Base-by-base conservation (phyloP, 2,797 vertebrate species). In the Acrossocheilus fasciatus region DNA sequence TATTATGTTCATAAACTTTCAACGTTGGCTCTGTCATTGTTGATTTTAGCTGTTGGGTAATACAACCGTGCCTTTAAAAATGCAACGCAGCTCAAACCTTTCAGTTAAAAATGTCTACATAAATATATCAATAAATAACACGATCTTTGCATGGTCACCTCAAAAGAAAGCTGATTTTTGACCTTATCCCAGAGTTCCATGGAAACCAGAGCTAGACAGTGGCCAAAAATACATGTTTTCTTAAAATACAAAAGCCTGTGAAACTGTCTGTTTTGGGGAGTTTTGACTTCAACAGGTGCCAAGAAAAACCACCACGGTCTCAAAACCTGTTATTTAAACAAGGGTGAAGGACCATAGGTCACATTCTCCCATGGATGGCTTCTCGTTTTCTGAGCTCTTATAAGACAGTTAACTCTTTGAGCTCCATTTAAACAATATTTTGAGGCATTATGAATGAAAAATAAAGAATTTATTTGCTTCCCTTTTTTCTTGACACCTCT, bases 251-350 rank as follows among this genome's bases (percentile, higher is more conserved):
- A 90, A 90, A 86, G 87, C 86, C 89, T 89, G 90, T 89, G 89
- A 91, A 91, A 90, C 87, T 83, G 88, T 90, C 89, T 85, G 88
- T 88, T 87, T 88, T 81, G 84, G 72, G 85, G 87, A 89, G 81
- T 85, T 86, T 87, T 76, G 66, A 87, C 88, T 89, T 90, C 81
- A 81, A 84, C 75, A 92, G 83, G 85, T 87, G 89, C 90, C 90
- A 91, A 91, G 91, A 91, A 90, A 91, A 92, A 92, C 88, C 86
- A 89, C 87, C 77, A 80, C 89, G 76, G 87, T 90, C 88, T 90
- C 80, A 82, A 89, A 90, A 88, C 87, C 72, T 89, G 87, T 88
- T 90, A 89, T 90, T 90, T 88, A 89, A 90, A 89, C 90, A 87
- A 89, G 81, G 88, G 87, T 82, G 83, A 91, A 89, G 85, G 85